A percentile compares a stretch with the other conserved stretches of the same genome.
Conservation (phyloP, 2,888 invertebrate species). For the Polylopha cassiicola region DNA sequence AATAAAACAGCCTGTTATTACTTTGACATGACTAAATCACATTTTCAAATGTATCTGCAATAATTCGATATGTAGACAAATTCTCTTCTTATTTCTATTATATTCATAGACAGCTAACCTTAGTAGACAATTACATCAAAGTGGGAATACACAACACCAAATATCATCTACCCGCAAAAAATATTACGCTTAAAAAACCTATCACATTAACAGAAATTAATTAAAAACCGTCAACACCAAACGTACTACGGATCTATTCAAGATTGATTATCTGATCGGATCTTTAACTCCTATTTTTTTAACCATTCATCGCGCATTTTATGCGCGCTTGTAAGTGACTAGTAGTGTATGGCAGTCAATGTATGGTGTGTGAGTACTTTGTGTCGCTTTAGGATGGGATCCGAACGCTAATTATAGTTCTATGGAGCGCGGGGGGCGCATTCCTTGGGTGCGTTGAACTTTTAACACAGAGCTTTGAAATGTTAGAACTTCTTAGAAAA, state of each 20-base stretch:
- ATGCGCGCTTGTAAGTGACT: not conserved
- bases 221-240: constrained; percentile 35
- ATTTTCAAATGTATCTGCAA: too few relatives aligned
- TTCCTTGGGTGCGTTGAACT: constrained; percentile 60
- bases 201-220: constrained; percentile 44
- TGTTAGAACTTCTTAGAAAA: constrained; percentile 30
- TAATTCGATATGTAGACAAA: too few relatives aligned
- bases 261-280: not conserved
- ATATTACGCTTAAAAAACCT: constrained; percentile 30
- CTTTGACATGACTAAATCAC: too few relatives aligned
- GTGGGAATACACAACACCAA: too few relatives aligned
- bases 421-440: constrained; percentile 62
- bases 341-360: constrained; percentile 33
- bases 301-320: constrained; percentile 17
- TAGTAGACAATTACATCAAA: too few relatives aligned
- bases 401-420: constrained; percentile 72
- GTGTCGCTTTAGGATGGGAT: constrained; percentile 49
- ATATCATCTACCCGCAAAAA: too few relatives aligned
- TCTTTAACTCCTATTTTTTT: not conserved
- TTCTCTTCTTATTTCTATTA: too few relatives aligned
- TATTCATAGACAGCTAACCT: too few relatives aligned
- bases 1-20: too few relatives aligned
- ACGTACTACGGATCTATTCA: constrained; percentile 8
- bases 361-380: constrained; percentile 43
- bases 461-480: constrained; percentile 32